Evolutionary conservation across 2,888 invertebrate genomes (phyloP).

Genomic region (Brachylomia viminalis): DNA sequence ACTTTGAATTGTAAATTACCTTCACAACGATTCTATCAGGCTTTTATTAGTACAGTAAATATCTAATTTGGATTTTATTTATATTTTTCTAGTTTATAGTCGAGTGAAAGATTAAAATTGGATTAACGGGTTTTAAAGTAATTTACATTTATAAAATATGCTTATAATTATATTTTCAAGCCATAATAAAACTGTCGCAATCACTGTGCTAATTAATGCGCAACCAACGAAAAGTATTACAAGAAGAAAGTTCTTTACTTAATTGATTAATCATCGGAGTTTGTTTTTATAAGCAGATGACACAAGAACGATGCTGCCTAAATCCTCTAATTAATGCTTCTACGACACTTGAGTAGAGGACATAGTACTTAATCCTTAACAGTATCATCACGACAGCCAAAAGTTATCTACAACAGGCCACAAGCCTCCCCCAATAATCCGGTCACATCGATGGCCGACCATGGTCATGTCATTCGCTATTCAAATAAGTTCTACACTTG

Average conservation of each 20-base stretch:
- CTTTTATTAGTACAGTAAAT: conserved; percentile 57
- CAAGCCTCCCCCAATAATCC: neutral
- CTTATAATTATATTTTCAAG: conserved; percentile 6
- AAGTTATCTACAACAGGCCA: neutral
- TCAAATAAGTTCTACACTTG: neutral
- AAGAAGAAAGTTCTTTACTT: neutral
- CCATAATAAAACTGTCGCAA: conserved; percentile 7
- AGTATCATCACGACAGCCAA: neutral
- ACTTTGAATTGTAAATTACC: conserved; percentile 61
- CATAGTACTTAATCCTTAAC: neutral
- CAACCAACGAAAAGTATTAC: neutral
- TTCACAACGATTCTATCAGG: conserved; percentile 39
- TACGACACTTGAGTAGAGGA: neutral
- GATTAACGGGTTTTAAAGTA: conserved; percentile 22
- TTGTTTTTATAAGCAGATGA: neutral
- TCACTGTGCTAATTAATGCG: conserved; percentile 4
- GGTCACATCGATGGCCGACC: neutral
- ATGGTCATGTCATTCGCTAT: neutral
- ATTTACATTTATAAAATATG: conserved; percentile 17
- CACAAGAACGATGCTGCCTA: neutral
- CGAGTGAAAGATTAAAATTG: conserved; percentile 37
- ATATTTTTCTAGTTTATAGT: conserved; percentile 30
- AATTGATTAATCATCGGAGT: neutral
- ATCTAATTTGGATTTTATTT: conserved; percentile 55
- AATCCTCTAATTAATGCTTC: neutral